Evolutionary conservation across 2,888 invertebrate genomes (phyloP).

Genomic region (Spodoptera exigua): DNA sequence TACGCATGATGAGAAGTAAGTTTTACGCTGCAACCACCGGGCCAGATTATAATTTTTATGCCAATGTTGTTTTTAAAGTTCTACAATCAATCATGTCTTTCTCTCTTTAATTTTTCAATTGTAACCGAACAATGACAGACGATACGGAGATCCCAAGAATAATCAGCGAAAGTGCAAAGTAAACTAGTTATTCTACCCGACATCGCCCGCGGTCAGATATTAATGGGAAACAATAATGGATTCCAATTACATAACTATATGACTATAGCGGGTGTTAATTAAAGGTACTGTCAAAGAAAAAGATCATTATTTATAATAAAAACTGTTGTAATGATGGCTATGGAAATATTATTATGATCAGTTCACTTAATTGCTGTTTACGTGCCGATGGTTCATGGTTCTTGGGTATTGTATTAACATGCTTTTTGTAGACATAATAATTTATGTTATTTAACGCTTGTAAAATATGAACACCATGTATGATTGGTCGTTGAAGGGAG

Average conservation of each 20-base stretch:
- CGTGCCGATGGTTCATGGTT: background rate
- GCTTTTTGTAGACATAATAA: too few relatives aligned
- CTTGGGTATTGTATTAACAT: too few relatives aligned
- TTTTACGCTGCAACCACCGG: too few relatives aligned
- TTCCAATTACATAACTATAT: slow-evolving; percentile 27
- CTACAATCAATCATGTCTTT: too few relatives aligned
- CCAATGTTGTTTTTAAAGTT: too few relatives aligned
- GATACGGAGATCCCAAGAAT: background rate
- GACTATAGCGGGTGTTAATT: slow-evolving; percentile 22
- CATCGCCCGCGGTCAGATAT: slow-evolving; percentile 36
- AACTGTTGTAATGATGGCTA: slow-evolving; percentile 11
- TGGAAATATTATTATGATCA: slow-evolving; percentile 11
- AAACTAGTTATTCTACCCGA: slow-evolving; percentile 32
- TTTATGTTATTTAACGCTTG: too few relatives aligned
- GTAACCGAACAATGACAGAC: slow-evolving; percentile 1
- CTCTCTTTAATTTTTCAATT: too few relatives aligned
- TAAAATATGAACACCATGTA: too few relatives aligned
- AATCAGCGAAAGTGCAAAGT: slow-evolving; percentile 32
- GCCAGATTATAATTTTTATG: too few relatives aligned
- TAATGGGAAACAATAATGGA: slow-evolving; percentile 39
- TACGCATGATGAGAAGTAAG: too few relatives aligned
- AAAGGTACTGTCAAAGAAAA: slow-evolving; percentile 25
- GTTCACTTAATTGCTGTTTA: slow-evolving; percentile 10
- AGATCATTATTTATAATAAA: slow-evolving; percentile 41
- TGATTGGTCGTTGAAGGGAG: too few relatives aligned